A percentile compares a stretch with the other conserved stretches of the same genome.
phyloP scores from a whole-genome alignment of 2,113 vertebrate species.

The Mesitornis unicolor region DNA sequence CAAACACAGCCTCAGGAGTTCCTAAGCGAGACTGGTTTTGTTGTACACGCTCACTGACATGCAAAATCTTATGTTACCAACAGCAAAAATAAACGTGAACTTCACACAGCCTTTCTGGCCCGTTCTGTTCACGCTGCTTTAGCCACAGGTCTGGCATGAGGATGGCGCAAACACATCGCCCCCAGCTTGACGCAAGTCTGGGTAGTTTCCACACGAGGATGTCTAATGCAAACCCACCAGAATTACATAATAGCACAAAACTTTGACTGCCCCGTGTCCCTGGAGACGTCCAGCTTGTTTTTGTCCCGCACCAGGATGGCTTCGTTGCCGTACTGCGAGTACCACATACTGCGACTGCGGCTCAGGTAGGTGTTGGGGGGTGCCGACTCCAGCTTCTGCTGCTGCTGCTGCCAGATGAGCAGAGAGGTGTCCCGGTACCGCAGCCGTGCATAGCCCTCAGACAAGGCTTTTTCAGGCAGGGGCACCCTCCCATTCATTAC shows the following conservation, averaged over 20 bases:
- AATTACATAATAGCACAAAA: constrained; percentile 87
- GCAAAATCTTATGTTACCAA: background rate
- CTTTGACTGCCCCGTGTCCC: constrained; percentile 78
- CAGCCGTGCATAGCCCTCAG: constrained; percentile 78
- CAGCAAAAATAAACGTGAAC: background rate
- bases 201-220: background rate
- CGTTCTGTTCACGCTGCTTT: rapidly evolving
- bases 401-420: constrained; percentile 94
- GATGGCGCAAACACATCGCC: background rate
- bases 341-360: constrained; percentile 89
- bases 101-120: background rate
- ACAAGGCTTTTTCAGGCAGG: constrained; percentile 87
- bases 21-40: rapidly evolving
- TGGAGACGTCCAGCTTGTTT: constrained; percentile 56
- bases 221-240: background rate
- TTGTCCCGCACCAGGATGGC: constrained; percentile 88
- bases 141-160: rapidly evolving
- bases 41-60: rapidly evolving
- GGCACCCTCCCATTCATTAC: constrained; percentile 74
- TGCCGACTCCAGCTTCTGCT: constrained; percentile 73
- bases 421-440: constrained; percentile 88
- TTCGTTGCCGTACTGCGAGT: constrained; percentile 90
- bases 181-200: background rate
- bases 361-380: constrained; percentile 84
- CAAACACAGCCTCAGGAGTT: background rate